Percentiles rank a stretch among this genome's conserved stretches.
Conservation (phyloP, 2,113 vertebrate genomes). For the Lagopus muta region DNA sequence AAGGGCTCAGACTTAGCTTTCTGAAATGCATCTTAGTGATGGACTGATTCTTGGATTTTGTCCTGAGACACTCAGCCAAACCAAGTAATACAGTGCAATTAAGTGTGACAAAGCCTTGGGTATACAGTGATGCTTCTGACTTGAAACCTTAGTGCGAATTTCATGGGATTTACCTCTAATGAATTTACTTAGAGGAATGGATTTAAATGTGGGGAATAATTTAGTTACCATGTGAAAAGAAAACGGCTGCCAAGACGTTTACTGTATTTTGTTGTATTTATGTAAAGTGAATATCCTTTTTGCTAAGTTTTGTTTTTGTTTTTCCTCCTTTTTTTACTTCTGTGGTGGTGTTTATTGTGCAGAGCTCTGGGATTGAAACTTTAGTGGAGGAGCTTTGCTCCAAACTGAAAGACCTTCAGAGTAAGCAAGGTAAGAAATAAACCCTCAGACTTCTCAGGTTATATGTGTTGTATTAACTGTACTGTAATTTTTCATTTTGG, state of each 20-base stretch:
- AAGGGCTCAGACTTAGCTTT: not conserved
- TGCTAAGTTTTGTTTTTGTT: not conserved
- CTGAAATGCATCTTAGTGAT: not conserved
- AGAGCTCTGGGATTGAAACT: constrained; percentile 98
- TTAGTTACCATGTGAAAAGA: not conserved
- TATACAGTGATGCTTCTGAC: not conserved
- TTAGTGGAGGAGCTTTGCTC: constrained; percentile 99
- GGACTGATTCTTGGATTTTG: not conserved
- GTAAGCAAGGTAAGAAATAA: constrained; percentile 89
- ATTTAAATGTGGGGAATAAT: not conserved
- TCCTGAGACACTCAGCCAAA: not conserved
- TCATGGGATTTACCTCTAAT: not conserved
- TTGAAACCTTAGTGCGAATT: not conserved
- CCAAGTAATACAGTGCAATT: not conserved
- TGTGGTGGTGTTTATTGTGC: not conserved
- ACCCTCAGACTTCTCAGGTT: not conserved
- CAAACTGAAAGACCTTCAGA: constrained; percentile 97
- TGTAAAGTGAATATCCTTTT: not conserved
- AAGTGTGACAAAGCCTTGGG: not conserved
- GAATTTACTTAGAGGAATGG: not conserved
- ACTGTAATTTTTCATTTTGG: not conserved
- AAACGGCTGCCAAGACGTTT: not conserved
- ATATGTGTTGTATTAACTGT: not conserved
- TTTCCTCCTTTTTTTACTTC: not conserved
- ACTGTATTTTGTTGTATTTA: not conserved